These are phyloP conservation scores for Monodelphis domestica DNA, from an alignment of 2,797 vertebrate genomes.

Conservation along the genomic window DNA sequence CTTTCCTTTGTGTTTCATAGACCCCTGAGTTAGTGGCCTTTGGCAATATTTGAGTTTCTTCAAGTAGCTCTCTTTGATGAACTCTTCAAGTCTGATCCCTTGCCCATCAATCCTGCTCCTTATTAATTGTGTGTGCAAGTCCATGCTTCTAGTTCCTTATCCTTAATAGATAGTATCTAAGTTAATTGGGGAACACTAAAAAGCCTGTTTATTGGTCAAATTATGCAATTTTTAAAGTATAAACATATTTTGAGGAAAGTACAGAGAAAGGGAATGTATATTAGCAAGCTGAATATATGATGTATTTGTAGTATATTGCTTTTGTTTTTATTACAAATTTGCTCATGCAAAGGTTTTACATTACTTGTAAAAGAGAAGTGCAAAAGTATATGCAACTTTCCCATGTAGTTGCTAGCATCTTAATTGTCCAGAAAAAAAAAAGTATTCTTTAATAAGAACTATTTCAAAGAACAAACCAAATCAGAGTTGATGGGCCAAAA, in stretches of 20 bases:
- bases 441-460: conserved; percentile 45
- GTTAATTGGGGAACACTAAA: conserved; percentile 32
- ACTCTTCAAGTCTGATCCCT: conserved; percentile 15
- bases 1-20: conserved; percentile 68
- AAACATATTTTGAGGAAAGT: conserved; percentile 62
- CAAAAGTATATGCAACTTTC: conserved; percentile 58
- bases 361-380: conserved; percentile 56
- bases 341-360: conserved; percentile 64
- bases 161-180: conserved; percentile 41
- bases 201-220: conserved; percentile 43
- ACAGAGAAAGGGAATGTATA: conserved; percentile 60
- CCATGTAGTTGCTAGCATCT: conserved; percentile 52
- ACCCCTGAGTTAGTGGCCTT: conserved; percentile 55
- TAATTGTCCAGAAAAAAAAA: conserved; percentile 64
- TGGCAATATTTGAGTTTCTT: conserved; percentile 52
- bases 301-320: conserved; percentile 63
- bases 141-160: conserved; percentile 31
- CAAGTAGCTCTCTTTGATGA: conserved; percentile 47
- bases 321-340: conserved; percentile 63
- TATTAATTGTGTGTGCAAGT: conserved; percentile 36
- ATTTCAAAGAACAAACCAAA: conserved; percentile 63
- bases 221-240: conserved; percentile 43
- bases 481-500: conserved; percentile 39
- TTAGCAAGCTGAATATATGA: conserved; percentile 55
- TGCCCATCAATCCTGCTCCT: conserved; percentile 55